Conservation (phyloP, 2,888 invertebrate genomes). For the Desoria tigrina region DNA sequence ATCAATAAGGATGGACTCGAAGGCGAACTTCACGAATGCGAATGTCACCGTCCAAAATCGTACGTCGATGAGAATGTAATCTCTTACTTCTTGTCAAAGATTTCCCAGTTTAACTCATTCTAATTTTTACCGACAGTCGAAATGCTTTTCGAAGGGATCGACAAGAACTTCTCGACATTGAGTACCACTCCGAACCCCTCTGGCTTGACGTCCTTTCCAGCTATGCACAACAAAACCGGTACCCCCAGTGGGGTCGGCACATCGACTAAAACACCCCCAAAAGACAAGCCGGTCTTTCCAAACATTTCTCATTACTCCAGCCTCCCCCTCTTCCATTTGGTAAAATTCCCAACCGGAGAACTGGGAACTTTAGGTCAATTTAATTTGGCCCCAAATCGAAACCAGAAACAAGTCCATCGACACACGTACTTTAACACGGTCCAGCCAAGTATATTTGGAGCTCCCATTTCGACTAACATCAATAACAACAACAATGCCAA, state of each 20-base stretch:
- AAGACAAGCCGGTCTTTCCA: slow-evolving; percentile 21
- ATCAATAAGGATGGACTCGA: too few species aligned
- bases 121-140: slow-evolving; percentile 29
- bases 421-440: not conserved
- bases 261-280: not conserved
- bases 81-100: too few species aligned
- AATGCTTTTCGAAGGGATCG: slow-evolving; percentile 34
- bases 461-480: not conserved
- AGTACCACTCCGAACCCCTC: slow-evolving; percentile 36
- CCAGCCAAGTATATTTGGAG: not conserved
- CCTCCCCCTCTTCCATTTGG: slow-evolving; percentile 12
- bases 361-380: not conserved
- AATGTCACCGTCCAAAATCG: too few species aligned
- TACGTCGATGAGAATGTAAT: too few species aligned
- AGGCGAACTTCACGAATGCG: too few species aligned
- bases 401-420: not conserved
- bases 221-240: slow-evolving; percentile 14
- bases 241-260: not conserved
- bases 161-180: slow-evolving; percentile 37
- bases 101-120: too few species aligned
- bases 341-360: not conserved
- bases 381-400: too few species aligned
- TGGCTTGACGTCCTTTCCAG: slow-evolving; percentile 25
- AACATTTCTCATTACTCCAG: slow-evolving; percentile 30
- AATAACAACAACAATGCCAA: too few species aligned